Percentiles rank a stretch among this genome's conserved stretches.
These are phyloP conservation scores for Caenorhabditis imperialis DNA, from an alignment of 2,888 invertebrate genomes.

Conservation along the genomic window DNA sequence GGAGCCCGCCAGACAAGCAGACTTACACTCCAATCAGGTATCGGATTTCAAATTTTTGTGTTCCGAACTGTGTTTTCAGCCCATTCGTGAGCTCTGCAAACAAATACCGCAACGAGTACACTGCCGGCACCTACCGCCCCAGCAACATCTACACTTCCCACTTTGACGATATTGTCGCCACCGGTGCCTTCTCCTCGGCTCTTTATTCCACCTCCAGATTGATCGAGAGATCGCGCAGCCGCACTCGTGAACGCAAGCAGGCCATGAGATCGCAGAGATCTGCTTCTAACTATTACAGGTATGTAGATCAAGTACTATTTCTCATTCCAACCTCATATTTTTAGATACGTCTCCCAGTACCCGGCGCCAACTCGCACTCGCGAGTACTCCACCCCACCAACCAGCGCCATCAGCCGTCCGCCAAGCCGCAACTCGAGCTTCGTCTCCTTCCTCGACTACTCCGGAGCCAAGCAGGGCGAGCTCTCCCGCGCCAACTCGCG, in stretches of 20 bases:
- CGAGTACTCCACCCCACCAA: constrained; percentile 77
- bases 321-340: too few relatives aligned
- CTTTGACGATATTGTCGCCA: constrained; percentile 77
- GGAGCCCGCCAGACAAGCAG: constrained; percentile 74
- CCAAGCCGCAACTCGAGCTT: constrained; percentile 74
- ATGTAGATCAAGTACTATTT: not conserved
- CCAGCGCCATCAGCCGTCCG: constrained; percentile 68
- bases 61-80: constrained; percentile 37
- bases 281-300: constrained; percentile 74
- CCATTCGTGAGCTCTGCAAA: constrained; percentile 67
- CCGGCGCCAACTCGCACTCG: constrained; percentile 76
- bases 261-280: constrained; percentile 76
- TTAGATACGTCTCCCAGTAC: constrained; percentile 64
- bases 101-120: constrained; percentile 76
- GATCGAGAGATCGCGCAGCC: constrained; percentile 76
- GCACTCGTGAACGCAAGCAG: constrained; percentile 76
- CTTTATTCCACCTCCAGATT: constrained; percentile 76
- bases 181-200: constrained; percentile 76
- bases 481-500: constrained; percentile 73
- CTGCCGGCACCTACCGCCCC: constrained; percentile 63
- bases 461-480: constrained; percentile 74
- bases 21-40: constrained; percentile 73
- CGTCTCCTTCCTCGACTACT: constrained; percentile 77
- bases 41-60: not conserved
- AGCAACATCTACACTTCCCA: constrained; percentile 72